Evolutionary conservation across 2,797 vertebrate genomes (phyloP), one percentile per base, ranked within the genome.

Genomic region (Sciurus vulgaris): DNA sequence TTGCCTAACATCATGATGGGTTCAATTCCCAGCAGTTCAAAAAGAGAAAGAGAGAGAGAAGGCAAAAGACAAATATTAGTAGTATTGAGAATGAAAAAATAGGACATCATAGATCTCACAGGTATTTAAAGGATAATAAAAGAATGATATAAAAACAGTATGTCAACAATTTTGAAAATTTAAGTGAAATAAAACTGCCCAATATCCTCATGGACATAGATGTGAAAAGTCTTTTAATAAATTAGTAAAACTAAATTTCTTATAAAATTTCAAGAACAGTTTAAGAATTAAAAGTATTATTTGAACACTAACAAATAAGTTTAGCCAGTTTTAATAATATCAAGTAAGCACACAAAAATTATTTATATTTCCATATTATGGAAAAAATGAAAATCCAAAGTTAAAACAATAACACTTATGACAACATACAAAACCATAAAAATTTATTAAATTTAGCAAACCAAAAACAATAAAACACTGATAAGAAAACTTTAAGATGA

Each of bases 211-310:
- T 47, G 18, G 41, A 83, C 18, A 82, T 3, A 87, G 28, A 51
- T 26, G 22, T 18, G 33, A 87, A 86, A 82, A 51, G 1, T 12
- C 63, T 61, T 84, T 44, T 13, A 28, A 82, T 90, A 90, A 78
- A 26, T 51, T 63, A 89, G 18, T 44, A 89, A 85, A 92, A 24
- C 15, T 81, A 81, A 76, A 15, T 65, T 76, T 83, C 90, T 78
- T 65, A 83, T 20, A 74, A 88, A 85, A 76, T 89, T n/a, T 2
- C 20, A 95, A 85, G 20, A 28, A 70, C 79, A 9, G 13, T 63
- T 88, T 85, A 81, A 89, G 35, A 89, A n/a, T 73, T 49, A 83
- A 49, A 95, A 73, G 13, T 86, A 22, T 12, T 38, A 90, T 72
- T 84, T 47, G 61, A 78, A 47, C 63, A 56, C 5, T 67, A 94